Conservation (phyloP, 2,113 vertebrate species). For the Leucopsar rothschildi region DNA sequence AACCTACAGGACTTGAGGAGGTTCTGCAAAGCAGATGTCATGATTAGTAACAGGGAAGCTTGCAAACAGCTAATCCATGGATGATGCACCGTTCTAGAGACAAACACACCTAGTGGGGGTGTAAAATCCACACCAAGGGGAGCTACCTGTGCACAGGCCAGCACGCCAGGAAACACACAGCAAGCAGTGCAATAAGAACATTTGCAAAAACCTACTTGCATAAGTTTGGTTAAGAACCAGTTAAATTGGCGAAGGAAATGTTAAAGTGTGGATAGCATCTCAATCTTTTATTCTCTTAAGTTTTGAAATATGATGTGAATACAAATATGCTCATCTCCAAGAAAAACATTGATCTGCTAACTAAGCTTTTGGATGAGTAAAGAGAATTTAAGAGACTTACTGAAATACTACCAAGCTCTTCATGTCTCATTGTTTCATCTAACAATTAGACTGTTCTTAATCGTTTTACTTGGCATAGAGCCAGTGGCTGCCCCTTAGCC, state of each 20-base stretch:
- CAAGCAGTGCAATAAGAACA: not conserved
- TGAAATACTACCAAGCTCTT: not conserved
- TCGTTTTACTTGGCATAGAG: not conserved
- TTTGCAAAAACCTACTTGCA: not conserved
- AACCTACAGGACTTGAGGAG: not conserved
- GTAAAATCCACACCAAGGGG: not conserved
- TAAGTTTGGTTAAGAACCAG: not conserved
- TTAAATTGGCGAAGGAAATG: not conserved
- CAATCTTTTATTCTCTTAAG: not conserved
- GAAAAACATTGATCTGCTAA: not conserved
- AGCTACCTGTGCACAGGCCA: not conserved
- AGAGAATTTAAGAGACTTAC: not conserved
- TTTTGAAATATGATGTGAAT: not conserved
- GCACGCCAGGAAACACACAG: not conserved
- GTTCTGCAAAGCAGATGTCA: conserved; percentile 46
- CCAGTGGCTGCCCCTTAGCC: not conserved
- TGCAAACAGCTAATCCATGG: not conserved
- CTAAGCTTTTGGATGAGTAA: not conserved
- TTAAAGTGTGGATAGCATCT: not conserved
- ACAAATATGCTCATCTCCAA: not conserved
- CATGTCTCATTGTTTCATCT: not conserved
- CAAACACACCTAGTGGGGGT: not conserved
- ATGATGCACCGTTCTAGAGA: not conserved
- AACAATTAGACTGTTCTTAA: not conserved
- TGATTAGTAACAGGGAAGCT: conserved; percentile 22